These are phyloP conservation scores for Flexamia atlantica DNA, from an alignment of 2,888 invertebrate genomes.

Conservation along the genomic window DNA sequence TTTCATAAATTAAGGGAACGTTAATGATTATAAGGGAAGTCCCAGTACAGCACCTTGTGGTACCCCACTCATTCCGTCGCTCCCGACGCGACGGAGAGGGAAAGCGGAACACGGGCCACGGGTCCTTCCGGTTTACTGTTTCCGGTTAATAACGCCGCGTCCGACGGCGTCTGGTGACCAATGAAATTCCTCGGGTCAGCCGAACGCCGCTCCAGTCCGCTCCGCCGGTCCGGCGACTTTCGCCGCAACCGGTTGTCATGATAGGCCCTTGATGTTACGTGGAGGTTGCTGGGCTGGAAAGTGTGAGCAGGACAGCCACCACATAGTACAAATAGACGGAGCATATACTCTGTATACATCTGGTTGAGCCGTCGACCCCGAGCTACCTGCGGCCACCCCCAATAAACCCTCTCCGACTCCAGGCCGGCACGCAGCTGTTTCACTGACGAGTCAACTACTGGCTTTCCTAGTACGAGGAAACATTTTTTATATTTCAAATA, in stretches of 20 bases:
- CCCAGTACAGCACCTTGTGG: conserved; percentile 5
- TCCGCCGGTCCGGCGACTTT: conserved; percentile 10
- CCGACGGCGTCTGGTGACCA: conserved; percentile 44
- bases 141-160: conserved; percentile 40
- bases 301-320: background rate
- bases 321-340: no score
- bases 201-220: no score
- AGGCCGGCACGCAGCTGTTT: no score
- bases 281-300: conserved; percentile 5
- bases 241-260: conserved; percentile 6
- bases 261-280: background rate
- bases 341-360: no score
- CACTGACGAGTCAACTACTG: no score
- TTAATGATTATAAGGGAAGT: no score
- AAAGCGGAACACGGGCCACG: conserved; percentile 33
- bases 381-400: no score
- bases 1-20: no score
- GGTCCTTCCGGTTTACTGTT: conserved; percentile 12
- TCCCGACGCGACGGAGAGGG: background rate
- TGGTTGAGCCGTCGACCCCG: no score
- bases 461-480: no score
- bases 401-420: no score
- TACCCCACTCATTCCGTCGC: conserved; percentile 1
- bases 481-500: no score
- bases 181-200: conserved; percentile 21